Conservation (phyloP, 2,113 vertebrate species). For the Mystacornis crossleyi region DNA sequence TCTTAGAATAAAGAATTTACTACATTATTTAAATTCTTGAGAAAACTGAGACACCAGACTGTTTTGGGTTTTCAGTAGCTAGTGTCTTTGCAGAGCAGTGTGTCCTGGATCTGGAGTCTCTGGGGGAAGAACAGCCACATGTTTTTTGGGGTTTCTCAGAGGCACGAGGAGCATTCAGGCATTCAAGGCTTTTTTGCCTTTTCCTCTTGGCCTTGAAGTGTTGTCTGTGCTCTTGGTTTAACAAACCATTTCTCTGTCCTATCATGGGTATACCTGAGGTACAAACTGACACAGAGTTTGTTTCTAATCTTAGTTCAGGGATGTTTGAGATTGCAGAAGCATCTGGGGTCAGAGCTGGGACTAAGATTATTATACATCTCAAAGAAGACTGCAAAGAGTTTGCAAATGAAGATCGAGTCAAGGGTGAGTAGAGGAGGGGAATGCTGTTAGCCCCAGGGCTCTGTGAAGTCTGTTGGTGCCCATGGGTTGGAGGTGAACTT, state of each 20-base stretch:
- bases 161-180: not conserved
- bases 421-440: slow-evolving; percentile 75
- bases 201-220: not conserved
- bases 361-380: slow-evolving; percentile 92
- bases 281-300: not conserved
- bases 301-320: slow-evolving; percentile 82
- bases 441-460: not conserved
- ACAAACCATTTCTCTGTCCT: not conserved
- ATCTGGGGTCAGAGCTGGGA: slow-evolving; percentile 87
- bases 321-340: slow-evolving; percentile 92
- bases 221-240: not conserved
- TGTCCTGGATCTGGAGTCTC: not conserved
- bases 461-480: not conserved
- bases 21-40: not conserved
- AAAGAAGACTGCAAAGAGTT: slow-evolving; percentile 94
- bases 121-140: not conserved
- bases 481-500: not conserved
- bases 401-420: slow-evolving; percentile 87
- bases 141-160: not conserved
- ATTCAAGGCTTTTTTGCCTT: not conserved
- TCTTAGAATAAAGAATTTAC: not conserved
- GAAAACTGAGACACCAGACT: not conserved
- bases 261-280: not conserved
- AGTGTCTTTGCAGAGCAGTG: not conserved
- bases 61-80: not conserved